Conservation (phyloP, 2,113 vertebrate genomes). For the Apteryx owenii region DNA sequence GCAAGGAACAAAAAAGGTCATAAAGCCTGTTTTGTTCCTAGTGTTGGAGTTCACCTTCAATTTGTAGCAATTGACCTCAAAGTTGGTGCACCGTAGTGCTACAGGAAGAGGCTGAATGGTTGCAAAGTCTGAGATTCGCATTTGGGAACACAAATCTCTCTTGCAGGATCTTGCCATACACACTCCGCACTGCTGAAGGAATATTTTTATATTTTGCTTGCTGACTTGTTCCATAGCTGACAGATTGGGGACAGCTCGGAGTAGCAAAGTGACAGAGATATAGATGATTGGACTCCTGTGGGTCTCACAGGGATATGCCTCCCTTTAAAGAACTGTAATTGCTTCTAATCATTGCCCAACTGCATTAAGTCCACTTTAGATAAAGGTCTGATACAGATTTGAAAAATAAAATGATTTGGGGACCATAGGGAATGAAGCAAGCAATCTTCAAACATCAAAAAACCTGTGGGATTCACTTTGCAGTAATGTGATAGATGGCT, state of each 20-base stretch:
- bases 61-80: background rate
- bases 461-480: conserved; percentile 48
- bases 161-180: background rate
- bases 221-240: conserved; percentile 67
- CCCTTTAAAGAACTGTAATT: conserved; percentile 79
- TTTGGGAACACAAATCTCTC: conserved; percentile 55
- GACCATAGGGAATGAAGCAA: conserved; percentile 13
- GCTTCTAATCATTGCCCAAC: conserved; percentile 79
- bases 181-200: conserved; percentile 31
- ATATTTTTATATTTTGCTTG: conserved; percentile 43
- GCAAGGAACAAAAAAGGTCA: background rate
- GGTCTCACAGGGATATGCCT: conserved; percentile 76
- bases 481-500: conserved; percentile 70
- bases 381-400: conserved; percentile 43
- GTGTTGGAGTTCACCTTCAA: background rate
- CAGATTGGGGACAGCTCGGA: conserved; percentile 81
- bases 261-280: conserved; percentile 73
- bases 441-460: conserved; percentile 27
- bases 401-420: conserved; percentile 27
- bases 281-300: conserved; percentile 65
- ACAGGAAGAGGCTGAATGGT: background rate
- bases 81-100: background rate
- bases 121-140: conserved; percentile 27
- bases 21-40: background rate
- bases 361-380: conserved; percentile 57